Base-by-base conservation (phyloP, 2,113 vertebrate species). In the Macaca mulatta region DNA sequence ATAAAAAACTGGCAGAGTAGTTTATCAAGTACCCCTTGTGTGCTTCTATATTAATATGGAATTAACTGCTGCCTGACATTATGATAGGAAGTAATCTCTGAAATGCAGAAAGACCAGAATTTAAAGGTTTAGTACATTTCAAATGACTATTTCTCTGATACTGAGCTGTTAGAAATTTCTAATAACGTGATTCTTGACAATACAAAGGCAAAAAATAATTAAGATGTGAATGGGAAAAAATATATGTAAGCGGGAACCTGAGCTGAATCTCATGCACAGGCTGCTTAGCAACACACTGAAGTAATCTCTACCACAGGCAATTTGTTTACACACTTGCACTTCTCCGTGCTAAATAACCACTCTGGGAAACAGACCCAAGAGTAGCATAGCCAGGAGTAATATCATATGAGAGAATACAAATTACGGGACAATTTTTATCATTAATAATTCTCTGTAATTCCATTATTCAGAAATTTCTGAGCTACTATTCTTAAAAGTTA, bases 1-100 rank as follows among this genome's bases (percentile, higher is more conserved):
- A 61, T 25, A 55, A 57, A 69, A 70, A 5, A 23, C 4, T 11
- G 35, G 23, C 8, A 32, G 38, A 57, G 67, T 7, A 11, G 35
- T 35, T 67, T 69, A 90, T 40, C 27, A 43, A 40, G 43, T 30
- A 57, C 13, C 90, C 16, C 32, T 40, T 11, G 10, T 35, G 10
- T 57, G 69, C 12, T 6, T 74, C 74, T 80, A 0, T 27, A 52
- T 23, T 82, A 89, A 13, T 1, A 97, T 95, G 95, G 98, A 96
- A 52, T 75, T 81, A 87, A 72, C 2, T 50, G 17, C 67, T 90
- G 64, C 40, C 32, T 72, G 79, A 27, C 17, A 18, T 43, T 72
- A 10, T 12, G 32, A 61, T 16, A 48, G 77, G 64, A 87, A 59
- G 40, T 12, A 14, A 61, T 25, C 79, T 61, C 38, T 40, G 48